These are phyloP conservation scores for Hyles euphorbiae DNA, from an alignment of 1,140 invertebrate species.

Conservation along the genomic window DNA sequence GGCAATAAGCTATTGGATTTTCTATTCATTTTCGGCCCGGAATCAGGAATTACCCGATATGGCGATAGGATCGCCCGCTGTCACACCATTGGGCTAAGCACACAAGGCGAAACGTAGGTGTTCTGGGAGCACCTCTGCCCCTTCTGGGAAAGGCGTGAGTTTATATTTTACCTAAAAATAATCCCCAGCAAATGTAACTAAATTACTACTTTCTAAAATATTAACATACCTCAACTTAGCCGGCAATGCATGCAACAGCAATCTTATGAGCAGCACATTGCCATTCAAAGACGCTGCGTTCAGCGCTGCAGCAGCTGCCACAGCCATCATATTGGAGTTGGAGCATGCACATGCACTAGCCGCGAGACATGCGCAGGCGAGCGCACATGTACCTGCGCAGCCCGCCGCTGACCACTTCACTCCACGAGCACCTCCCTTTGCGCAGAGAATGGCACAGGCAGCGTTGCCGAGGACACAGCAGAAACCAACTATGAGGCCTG, in stretches of 20 bases:
- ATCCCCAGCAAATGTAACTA: too few species aligned
- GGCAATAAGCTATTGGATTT: too few species aligned
- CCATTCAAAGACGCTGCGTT: constrained; percentile 61
- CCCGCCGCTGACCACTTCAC: constrained; percentile 42
- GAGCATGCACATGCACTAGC: constrained; percentile 46
- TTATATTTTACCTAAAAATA: too few species aligned
- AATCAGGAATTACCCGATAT: too few species aligned
- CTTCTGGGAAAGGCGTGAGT: too few species aligned
- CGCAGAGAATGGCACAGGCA: constrained; percentile 42
- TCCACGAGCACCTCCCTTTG: constrained; percentile 40
- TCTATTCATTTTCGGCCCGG: too few species aligned
- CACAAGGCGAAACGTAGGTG: too few species aligned
- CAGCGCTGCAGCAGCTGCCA: constrained; percentile 50
- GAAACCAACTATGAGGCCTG: constrained; percentile 56
- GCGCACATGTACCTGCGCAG: constrained; percentile 44
- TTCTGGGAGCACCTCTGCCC: too few species aligned
- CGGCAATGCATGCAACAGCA: constrained; percentile 55
- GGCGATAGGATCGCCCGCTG: too few species aligned
- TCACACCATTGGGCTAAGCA: too few species aligned
- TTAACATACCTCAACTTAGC: constrained; percentile 50
- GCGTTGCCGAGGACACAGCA: constrained; percentile 58
- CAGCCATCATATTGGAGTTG: constrained; percentile 31
- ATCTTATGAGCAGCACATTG: constrained; percentile 54
- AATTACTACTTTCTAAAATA: too few species aligned
- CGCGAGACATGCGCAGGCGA: constrained; percentile 41